Conservation (phyloP, 2,888 invertebrate species). For the Tricholauxania praeusta region DNA sequence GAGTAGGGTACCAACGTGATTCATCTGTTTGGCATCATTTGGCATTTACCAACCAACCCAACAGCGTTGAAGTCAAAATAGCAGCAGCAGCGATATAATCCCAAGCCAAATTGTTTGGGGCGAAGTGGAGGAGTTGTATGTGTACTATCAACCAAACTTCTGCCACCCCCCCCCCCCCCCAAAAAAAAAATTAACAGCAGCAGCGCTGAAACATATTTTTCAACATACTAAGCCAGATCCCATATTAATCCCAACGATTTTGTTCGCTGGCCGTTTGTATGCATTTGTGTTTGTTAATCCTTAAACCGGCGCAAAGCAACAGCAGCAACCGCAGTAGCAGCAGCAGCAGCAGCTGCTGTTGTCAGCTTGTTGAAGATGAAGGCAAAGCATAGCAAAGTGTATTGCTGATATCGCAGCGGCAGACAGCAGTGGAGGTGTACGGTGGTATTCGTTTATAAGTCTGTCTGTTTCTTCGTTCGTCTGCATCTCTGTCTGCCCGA, state of each 20-base stretch:
- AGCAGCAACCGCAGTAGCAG: conserved; percentile 33
- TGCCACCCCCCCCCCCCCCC: neutral
- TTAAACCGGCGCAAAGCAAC: conserved; percentile 63
- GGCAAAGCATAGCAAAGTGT: conserved; percentile 18
- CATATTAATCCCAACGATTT: conserved; percentile 63
- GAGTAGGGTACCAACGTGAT: conserved; percentile 15
- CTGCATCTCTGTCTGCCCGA: conserved; percentile 11
- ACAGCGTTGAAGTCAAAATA: neutral
- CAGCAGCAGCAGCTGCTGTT: conserved; percentile 35
- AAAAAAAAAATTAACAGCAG: neutral
- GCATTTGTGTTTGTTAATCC: conserved; percentile 60
- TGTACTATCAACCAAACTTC: neutral
- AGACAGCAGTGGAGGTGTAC: neutral
- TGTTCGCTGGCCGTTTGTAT: conserved; percentile 55
- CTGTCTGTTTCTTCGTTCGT: conserved; percentile 24
- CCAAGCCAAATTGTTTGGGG: conserved; percentile 9
- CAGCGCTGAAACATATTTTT: conserved; percentile 57
- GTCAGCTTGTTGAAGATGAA: conserved; percentile 1
- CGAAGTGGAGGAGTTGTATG: neutral
- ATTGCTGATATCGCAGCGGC: neutral
- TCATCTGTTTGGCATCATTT: conserved; percentile 24
- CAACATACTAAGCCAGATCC: conserved; percentile 60
- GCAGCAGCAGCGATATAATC: conserved; percentile 31
- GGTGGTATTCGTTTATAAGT: conserved; percentile 25
- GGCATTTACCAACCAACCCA: conserved; percentile 7